Evolutionary conservation across 2,888 invertebrate species (phyloP).

Genomic region (Eurytoma adleriae): DNA sequence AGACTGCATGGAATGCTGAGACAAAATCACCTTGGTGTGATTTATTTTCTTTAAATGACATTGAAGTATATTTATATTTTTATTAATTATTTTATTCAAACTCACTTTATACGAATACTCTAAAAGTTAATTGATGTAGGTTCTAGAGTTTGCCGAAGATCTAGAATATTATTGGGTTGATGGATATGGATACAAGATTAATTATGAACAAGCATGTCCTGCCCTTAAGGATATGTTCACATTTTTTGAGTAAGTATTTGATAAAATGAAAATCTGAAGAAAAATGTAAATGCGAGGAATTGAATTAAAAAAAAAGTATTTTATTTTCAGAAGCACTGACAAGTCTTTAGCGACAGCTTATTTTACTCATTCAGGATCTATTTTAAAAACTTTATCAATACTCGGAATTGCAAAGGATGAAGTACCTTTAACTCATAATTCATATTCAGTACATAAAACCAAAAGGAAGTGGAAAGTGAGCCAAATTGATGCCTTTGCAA

Average conservation of each 20-base stretch:
- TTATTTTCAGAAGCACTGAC: conserved; percentile 61
- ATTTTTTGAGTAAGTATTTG: conserved; percentile 81
- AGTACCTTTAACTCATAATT: conserved; percentile 79
- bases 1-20: conserved; percentile 86
- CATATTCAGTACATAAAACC: conserved; percentile 76
- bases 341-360: conserved; percentile 80
- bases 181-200: conserved; percentile 87
- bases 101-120: background rate
- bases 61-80: conserved; percentile 75
- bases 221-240: conserved; percentile 84
- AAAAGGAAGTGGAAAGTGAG: conserved; percentile 77
- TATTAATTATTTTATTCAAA: background rate
- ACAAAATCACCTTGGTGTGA: conserved; percentile 87
- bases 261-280: conserved; percentile 5
- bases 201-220: conserved; percentile 86
- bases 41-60: conserved; percentile 81
- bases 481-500: conserved; percentile 86
- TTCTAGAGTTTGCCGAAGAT: conserved; percentile 86
- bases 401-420: conserved; percentile 85
- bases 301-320: background rate
- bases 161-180: conserved; percentile 89
- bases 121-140: conserved; percentile 74
- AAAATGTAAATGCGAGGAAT: background rate
- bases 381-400: conserved; percentile 86
- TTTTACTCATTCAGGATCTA: conserved; percentile 90